phyloP scores from a whole-genome alignment of 53 echinoderm and acorn worm genomes.

The Pentamera pediparva region DNA sequence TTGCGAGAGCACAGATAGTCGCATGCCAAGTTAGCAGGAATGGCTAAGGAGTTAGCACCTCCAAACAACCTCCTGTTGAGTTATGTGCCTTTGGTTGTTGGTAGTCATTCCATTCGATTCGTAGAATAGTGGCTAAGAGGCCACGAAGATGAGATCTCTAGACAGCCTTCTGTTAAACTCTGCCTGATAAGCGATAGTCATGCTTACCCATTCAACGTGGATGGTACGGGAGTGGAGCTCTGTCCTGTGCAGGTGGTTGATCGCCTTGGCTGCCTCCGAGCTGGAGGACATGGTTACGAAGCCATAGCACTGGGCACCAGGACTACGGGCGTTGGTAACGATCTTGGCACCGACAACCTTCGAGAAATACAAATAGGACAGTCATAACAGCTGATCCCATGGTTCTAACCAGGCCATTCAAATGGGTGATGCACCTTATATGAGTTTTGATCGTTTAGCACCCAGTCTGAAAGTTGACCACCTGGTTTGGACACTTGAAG shows the following conservation, averaged over 20 bases:
- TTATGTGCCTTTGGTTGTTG: too few species aligned
- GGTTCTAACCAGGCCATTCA: not conserved
- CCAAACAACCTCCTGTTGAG: too few species aligned
- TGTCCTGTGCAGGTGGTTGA: slow-evolving; percentile 98
- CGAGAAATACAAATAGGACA: not conserved
- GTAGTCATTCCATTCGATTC: too few species aligned
- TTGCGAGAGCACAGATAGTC: too few species aligned
- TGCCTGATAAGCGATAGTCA: not conserved
- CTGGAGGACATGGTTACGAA: slow-evolving; percentile 98
- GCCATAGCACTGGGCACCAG: slow-evolving; percentile 91
- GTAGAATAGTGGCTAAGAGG: too few species aligned
- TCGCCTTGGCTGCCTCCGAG: slow-evolving; percentile 88
- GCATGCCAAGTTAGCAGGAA: too few species aligned
- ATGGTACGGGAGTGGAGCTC: slow-evolving; percentile 93
- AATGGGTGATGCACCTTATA: not conserved
- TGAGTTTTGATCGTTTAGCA: not conserved
- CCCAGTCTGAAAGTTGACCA: too few species aligned
- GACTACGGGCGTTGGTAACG: slow-evolving; percentile 94
- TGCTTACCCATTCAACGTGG: slow-evolving; percentile 95
- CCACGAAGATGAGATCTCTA: not conserved
- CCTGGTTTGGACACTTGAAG: too few species aligned
- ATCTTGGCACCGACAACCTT: slow-evolving; percentile 99
- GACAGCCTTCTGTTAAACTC: not conserved
- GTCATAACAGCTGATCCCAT: not conserved
- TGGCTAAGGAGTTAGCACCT: too few species aligned